Conservation (phyloP, 1,140 invertebrate species). For the Drosophila mojavensis region DNA sequence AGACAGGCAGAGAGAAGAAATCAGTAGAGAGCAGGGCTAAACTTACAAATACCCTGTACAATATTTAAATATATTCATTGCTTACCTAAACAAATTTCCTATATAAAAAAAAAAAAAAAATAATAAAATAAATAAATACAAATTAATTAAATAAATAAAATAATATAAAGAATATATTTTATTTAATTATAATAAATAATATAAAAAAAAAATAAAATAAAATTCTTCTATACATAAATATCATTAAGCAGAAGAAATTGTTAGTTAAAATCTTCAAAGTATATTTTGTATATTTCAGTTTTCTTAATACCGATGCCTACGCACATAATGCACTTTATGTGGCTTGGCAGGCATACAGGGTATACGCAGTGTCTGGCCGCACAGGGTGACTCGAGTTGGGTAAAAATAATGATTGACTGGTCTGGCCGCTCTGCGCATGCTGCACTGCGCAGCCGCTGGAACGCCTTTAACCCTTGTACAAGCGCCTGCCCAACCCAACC, state of each 20-base stretch:
- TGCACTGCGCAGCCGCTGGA: constrained; percentile 66
- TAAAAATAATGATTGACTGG: constrained; percentile 33
- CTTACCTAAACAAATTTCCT: no score
- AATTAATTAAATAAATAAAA: no score
- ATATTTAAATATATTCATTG: not conserved
- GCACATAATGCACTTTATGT: not conserved
- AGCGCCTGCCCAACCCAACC: constrained; percentile 18
- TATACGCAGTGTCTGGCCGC: constrained; percentile 2
- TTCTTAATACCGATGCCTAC: no score
- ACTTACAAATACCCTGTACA: constrained; percentile 1
- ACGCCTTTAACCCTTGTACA: constrained; percentile 68
- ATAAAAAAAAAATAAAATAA: no score
- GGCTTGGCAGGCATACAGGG: constrained; percentile 2
- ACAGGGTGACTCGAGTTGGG: constrained; percentile 54
- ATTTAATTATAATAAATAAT: no score
- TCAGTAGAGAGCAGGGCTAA: not conserved
- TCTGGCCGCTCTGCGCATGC: constrained; percentile 10
- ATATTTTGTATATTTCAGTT: not conserved
- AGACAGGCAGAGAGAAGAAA: constrained; percentile 24
- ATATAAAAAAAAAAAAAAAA: no score
- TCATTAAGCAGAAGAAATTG: no score
- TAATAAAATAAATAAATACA: no score
- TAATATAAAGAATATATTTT: no score
- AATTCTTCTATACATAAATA: no score
- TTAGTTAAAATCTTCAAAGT: no score